A percentile compares a stretch with the other conserved stretches of the same genome.
Conservation (phyloP, 2,797 vertebrate genomes). For the Psittacula derbiana region DNA sequence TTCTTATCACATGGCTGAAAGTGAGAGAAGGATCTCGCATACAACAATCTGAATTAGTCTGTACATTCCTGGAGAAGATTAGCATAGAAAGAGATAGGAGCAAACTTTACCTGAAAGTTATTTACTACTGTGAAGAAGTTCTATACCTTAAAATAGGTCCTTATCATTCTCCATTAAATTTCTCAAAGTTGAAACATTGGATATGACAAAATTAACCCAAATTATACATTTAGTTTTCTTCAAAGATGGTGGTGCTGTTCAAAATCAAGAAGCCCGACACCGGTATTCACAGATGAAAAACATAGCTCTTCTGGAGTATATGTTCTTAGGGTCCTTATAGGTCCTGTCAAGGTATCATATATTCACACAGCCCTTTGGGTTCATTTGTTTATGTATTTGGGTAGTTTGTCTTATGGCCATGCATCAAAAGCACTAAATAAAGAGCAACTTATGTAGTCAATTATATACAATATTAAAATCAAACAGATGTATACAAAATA, state of each 20-base stretch:
- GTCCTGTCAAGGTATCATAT: background rate
- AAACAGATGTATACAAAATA: conserved; percentile 14
- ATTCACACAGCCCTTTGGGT: background rate
- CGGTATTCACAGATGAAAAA: background rate
- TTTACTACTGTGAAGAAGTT: background rate
- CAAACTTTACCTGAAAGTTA: background rate
- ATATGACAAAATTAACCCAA: background rate
- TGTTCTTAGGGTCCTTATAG: background rate
- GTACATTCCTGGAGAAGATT: background rate
- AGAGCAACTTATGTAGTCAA: background rate
- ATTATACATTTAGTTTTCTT: background rate
- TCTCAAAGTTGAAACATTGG: background rate
- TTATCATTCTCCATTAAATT: background rate
- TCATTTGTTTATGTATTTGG: conserved; percentile 19
- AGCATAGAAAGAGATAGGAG: background rate
- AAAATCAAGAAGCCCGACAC: background rate
- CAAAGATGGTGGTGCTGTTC: background rate
- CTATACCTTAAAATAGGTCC: background rate
- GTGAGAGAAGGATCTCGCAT: background rate
- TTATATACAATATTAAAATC: conserved; percentile 6
- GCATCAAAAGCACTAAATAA: conserved; percentile 16
- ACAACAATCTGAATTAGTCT: background rate
- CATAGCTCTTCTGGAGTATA: background rate
- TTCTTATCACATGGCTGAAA: background rate
- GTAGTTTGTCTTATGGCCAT: background rate